Evolutionary conservation across 2,888 invertebrate species (phyloP), one percentile per base, ranked within the genome.

Genomic region (Drosophila melanosoma): DNA sequence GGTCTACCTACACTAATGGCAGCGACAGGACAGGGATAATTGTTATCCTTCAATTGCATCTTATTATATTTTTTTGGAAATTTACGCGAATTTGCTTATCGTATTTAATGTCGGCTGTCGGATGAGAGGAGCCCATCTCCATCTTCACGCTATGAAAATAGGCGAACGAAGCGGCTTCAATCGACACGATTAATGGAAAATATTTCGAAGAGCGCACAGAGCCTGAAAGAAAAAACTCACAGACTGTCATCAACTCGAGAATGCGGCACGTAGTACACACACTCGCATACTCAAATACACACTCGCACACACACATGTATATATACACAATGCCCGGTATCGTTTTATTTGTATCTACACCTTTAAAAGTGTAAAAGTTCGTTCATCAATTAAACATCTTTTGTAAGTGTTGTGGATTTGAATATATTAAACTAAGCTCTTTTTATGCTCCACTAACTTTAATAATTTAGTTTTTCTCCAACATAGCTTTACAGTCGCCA

Each of bases 321-420:
- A 17, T 38, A 52, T 15, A 48, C 42, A 38, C 23, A 58, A 29
- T 35, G 58, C 54, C 78, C 77, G 59, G 76, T 83, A 73, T 40
- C 72, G 40, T 49, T 60, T 72, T 71, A 63, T 72, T 62, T 73
- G 86, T 86, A 85, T 83, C 85, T 78, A 78, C 74, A 83, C 74
- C 74, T 76, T 74, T 7, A 64, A 68, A 63, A 64, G 57, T 61
- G 35, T 33, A 36, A 56, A 67, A 35, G 42, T 67, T 68, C 69
- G 68, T 60, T 48, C 51, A 59, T 68, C 12, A 53, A 38, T 60
- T 56, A 61, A 77, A 35, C 35, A 42, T 42, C 33, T 49, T 49
- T 26, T 48, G 12, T 15, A 38, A 23, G 23, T 23, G 42, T 36
- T n/a, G 17, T 51, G 11, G 11, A 33, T 20, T 17, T 54, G 12